Percentiles rank a stretch among this genome's conserved stretches.
Evolutionary conservation across 2,797 vertebrate species (phyloP).

Genomic region (Apogon hyalosoma): DNA sequence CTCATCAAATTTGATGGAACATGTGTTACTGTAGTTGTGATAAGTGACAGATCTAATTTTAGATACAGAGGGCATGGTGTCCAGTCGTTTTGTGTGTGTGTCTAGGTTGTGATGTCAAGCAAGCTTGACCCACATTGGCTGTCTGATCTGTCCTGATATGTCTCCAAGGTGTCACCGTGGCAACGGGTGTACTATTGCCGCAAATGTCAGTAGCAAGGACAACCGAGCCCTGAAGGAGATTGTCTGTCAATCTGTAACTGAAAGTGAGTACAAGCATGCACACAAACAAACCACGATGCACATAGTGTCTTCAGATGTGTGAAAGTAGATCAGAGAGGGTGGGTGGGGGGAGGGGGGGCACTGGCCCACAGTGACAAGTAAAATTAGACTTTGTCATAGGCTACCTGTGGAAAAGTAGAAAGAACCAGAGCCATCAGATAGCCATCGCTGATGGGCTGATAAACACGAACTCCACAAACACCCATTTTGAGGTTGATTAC

Average conservation of each 20-base stretch:
- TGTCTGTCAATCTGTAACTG: slow-evolving; percentile 58
- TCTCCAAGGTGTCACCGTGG: slow-evolving; percentile 67
- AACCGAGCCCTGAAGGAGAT: slow-evolving; percentile 53
- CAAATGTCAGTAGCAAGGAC: slow-evolving; percentile 67
- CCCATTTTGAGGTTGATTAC: neutral
- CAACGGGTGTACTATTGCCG: slow-evolving; percentile 57
- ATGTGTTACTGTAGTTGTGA: slow-evolving; percentile 5
- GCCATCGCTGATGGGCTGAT: slow-evolving; percentile 8
- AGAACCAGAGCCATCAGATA: slow-evolving; percentile 25
- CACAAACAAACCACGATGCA: slow-evolving; percentile 19
- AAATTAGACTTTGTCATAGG: slow-evolving; percentile 55
- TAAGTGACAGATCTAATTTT: slow-evolving; percentile 10
- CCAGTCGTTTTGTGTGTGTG: slow-evolving; percentile 1
- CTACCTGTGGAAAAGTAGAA: slow-evolving; percentile 34
- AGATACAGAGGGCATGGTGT: slow-evolving; percentile 3
- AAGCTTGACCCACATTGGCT: slow-evolving; percentile 66
- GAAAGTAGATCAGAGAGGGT: slow-evolving; percentile 55
- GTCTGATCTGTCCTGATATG: slow-evolving; percentile 44
- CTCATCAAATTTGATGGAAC: neutral
- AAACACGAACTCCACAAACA: neutral
- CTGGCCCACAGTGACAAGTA: slow-evolving; percentile 42
- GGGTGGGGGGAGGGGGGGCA: neutral
- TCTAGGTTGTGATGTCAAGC: slow-evolving; percentile 35
- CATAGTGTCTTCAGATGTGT: slow-evolving; percentile 43
- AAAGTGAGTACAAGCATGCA: slow-evolving; percentile 26